phyloP scores from a whole-genome alignment of 2,888 invertebrate species.

The Steinernema scapterisci region DNA sequence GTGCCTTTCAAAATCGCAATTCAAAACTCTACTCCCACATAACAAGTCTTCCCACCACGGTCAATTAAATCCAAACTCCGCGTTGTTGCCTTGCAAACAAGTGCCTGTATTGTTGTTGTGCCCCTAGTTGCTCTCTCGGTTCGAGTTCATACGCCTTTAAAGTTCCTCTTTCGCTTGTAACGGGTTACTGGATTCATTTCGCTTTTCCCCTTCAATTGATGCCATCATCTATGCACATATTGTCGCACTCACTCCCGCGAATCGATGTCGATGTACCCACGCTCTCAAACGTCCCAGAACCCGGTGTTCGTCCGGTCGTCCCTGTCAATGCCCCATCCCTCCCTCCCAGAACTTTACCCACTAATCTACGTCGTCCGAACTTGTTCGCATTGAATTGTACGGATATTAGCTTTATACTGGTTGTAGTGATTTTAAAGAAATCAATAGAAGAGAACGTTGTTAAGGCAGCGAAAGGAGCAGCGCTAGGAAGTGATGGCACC shows the following conservation, averaged over 20 bases:
- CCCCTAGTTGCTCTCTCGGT: neutral
- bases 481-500: too few relatives aligned
- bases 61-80: neutral
- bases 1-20: neutral
- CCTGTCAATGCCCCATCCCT: too few relatives aligned
- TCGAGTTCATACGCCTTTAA: conserved; percentile 16
- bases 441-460: too few relatives aligned
- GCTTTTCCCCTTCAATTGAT: conserved; percentile 27
- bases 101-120: neutral
- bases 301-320: neutral
- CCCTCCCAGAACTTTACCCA: neutral
- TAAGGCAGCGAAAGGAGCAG: too few relatives aligned
- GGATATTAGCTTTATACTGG: conserved; percentile 33
- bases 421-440: conserved; percentile 24
- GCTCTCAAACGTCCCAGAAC: neutral
- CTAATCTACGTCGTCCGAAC: conserved; percentile 9
- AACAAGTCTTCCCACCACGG: neutral
- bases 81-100: conserved; percentile 11
- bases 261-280: conserved; percentile 7
- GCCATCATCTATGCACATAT: conserved; percentile 21
- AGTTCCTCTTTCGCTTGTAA: conserved; percentile 6
- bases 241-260: conserved; percentile 14
- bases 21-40: neutral
- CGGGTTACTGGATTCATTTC: conserved; percentile 25
- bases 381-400: conserved; percentile 25